Evolutionary conservation across 2,113 vertebrate genomes (phyloP).

Genomic region (Sapayoa aenigma): DNA sequence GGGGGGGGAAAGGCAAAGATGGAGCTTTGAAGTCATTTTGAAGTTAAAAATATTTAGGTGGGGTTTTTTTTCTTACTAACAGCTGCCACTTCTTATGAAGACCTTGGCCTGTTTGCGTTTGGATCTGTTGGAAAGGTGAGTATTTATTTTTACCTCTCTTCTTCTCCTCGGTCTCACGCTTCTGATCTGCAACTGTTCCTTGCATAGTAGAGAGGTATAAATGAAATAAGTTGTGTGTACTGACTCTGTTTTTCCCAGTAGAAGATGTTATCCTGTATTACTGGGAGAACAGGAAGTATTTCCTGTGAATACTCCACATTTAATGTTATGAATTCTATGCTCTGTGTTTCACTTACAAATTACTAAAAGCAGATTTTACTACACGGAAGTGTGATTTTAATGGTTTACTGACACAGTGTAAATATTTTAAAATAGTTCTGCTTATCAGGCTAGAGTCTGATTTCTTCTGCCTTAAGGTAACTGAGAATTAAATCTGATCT

Average conservation of each 20-base stretch:
- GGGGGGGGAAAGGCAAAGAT: background rate
- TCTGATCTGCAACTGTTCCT: background rate
- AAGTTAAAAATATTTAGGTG: background rate
- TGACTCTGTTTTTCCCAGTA: background rate
- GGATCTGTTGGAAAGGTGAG: constrained; percentile 86
- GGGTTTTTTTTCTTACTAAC: background rate
- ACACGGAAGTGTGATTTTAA: background rate
- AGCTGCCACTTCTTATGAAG: constrained; percentile 93
- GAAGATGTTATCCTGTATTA: background rate
- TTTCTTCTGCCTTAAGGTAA: background rate
- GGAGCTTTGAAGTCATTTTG: background rate
- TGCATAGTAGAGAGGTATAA: background rate
- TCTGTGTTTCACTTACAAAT: background rate
- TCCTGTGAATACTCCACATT: background rate
- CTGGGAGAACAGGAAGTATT: background rate
- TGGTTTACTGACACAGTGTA: background rate
- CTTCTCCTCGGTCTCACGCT: background rate
- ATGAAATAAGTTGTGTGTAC: background rate
- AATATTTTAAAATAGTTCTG: background rate
- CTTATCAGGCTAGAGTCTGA: background rate
- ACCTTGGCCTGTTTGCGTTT: constrained; percentile 87
- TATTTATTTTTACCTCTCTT: background rate
- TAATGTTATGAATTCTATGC: rapidly evolving
- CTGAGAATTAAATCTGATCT: background rate
- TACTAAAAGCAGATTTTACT: background rate